Evolutionary conservation across 92 coral and sea anemone genomes (phyloP).

Genomic region (Montipora capitata): DNA sequence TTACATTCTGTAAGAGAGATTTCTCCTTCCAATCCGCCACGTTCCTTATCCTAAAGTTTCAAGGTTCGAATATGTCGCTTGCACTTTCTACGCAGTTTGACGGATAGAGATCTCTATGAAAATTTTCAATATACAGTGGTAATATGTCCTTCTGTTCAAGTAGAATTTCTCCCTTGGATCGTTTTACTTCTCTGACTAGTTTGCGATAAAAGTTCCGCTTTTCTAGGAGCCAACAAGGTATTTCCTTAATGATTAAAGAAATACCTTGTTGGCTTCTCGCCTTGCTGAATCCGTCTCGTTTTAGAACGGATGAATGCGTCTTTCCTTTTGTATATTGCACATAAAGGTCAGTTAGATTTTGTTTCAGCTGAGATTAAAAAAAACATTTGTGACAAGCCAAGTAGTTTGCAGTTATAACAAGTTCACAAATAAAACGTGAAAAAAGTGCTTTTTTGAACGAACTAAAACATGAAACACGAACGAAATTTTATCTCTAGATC

Average conservation of each 20-base stretch:
- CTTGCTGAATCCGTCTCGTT: not conserved
- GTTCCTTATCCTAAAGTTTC: not conserved
- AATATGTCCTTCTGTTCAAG: no score
- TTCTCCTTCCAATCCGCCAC: not conserved
- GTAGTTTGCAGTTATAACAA: no score
- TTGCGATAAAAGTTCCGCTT: not conserved
- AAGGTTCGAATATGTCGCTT: not conserved
- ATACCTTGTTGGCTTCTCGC: not conserved
- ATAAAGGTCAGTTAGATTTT: no score
- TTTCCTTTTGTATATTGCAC: not conserved
- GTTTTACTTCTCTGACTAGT: slow-evolving; percentile 1
- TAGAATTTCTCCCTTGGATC: not conserved
- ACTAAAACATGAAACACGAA: no score
- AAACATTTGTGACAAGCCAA: no score
- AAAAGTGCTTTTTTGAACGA: no score
- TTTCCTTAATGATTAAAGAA: no score
- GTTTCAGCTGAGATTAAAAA: no score
- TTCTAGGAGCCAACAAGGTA: no score
- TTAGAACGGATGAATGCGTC: not conserved
- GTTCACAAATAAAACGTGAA: no score
- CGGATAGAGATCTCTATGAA: not conserved
- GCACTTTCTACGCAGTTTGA: not conserved
- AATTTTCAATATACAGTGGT: not conserved
- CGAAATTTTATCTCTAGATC: no score
- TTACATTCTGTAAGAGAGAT: not conserved